These are phyloP conservation scores for Cossypha polioptera DNA, from an alignment of 2,797 vertebrate genomes.

Conservation along the genomic window DNA sequence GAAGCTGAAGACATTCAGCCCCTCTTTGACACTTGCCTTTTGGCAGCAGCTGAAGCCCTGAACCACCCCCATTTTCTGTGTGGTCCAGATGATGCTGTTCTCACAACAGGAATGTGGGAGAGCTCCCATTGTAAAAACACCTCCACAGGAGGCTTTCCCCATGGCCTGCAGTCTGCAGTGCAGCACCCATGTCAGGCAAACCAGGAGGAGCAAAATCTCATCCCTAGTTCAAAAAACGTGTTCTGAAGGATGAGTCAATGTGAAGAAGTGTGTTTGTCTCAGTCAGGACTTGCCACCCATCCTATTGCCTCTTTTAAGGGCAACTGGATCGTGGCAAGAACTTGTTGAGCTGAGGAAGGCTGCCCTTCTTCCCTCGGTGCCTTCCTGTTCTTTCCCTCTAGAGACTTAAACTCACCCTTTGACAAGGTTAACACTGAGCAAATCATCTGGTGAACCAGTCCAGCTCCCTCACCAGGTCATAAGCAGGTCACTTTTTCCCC, in stretches of 20 bases:
- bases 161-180: neutral
- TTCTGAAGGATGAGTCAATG: neutral
- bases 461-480: neutral
- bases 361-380: fast-evolving
- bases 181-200: neutral
- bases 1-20: neutral
- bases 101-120: neutral
- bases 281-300: fast-evolving
- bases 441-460: neutral
- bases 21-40: neutral
- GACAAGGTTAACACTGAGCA: neutral
- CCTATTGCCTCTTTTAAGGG: neutral
- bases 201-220: neutral
- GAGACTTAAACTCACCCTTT: neutral
- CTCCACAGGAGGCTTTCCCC: neutral
- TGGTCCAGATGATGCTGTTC: neutral
- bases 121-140: neutral
- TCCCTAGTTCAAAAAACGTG: neutral
- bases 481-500: fast-evolving
- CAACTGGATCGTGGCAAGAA: neutral
- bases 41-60: neutral
- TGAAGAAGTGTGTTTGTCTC: neutral
- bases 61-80: neutral
- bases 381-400: neutral
- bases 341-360: neutral